Conservation (phyloP, 2,888 invertebrate genomes). For the Cerceris ruficornis region DNA sequence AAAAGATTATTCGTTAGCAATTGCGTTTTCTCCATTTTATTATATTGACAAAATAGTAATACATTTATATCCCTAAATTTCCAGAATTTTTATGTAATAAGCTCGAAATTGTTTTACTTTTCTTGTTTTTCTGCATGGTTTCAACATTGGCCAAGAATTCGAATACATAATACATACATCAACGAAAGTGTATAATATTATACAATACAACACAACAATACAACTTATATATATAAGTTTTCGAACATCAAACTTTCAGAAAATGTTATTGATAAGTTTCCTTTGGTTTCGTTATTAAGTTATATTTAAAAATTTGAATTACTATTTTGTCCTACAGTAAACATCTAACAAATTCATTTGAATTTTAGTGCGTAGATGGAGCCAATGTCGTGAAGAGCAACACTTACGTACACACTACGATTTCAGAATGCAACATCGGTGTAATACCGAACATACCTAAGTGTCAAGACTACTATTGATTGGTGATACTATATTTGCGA, state of each 20-base stretch:
- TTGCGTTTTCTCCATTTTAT: neutral
- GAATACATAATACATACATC: no score
- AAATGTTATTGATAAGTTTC: no score
- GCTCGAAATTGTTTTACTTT: neutral
- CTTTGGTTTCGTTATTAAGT: neutral
- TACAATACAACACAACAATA: no score
- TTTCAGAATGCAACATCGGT: neutral
- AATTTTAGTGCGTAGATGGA: slow-evolving; percentile 26
- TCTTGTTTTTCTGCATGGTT: neutral
- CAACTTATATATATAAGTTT: no score
- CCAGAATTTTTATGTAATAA: neutral
- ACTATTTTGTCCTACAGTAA: neutral
- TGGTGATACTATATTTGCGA: slow-evolving; percentile 2
- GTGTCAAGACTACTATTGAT: slow-evolving; percentile 15
- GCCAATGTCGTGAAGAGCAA: neutral
- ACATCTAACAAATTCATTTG: slow-evolving; percentile 11
- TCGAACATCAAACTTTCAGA: no score
- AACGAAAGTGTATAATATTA: no score
- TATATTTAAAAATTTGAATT: neutral
- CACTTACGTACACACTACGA: neutral
- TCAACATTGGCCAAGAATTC: no score
- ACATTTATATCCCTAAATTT: neutral
- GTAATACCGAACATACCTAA: slow-evolving; percentile 3
- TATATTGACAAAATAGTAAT: neutral
- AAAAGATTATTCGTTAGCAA: neutral